Evolutionary conservation across 2,797 vertebrate species (phyloP).

Genomic region (Dermochelys coriacea): DNA sequence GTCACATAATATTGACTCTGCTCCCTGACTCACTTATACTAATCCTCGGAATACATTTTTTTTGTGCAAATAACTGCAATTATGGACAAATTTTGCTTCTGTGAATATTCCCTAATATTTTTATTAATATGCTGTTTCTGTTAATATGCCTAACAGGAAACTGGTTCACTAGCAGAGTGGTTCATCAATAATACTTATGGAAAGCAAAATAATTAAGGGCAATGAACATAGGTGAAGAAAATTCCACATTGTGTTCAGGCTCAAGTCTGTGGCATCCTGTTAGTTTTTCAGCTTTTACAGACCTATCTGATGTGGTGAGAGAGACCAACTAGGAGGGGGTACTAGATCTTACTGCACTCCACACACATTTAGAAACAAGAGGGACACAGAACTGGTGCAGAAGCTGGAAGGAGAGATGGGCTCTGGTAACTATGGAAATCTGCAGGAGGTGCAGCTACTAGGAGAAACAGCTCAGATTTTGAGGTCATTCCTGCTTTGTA

Average conservation of each 20-base stretch:
- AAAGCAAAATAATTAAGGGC: background rate
- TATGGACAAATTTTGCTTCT: background rate
- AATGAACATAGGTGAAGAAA: background rate
- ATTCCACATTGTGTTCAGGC: background rate
- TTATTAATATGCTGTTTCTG: background rate
- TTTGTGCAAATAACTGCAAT: background rate
- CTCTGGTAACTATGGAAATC: background rate
- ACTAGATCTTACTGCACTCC: background rate
- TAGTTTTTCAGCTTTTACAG: background rate
- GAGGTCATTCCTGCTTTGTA: background rate
- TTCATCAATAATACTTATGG: background rate
- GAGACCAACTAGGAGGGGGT: background rate
- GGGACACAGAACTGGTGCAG: background rate
- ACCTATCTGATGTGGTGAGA: background rate
- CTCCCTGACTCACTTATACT: background rate
- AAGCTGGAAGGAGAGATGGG: background rate
- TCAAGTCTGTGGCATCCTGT: background rate
- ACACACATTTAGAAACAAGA: background rate
- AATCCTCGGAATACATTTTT: background rate
- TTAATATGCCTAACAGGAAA: background rate
- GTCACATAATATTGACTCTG: fast-evolving
- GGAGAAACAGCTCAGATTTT: background rate
- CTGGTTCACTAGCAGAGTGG: background rate
- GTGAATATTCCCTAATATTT: background rate
- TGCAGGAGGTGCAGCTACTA: background rate